Conservation (phyloP, 2,797 vertebrate genomes). For the Pseudochirops cupreus region DNA sequence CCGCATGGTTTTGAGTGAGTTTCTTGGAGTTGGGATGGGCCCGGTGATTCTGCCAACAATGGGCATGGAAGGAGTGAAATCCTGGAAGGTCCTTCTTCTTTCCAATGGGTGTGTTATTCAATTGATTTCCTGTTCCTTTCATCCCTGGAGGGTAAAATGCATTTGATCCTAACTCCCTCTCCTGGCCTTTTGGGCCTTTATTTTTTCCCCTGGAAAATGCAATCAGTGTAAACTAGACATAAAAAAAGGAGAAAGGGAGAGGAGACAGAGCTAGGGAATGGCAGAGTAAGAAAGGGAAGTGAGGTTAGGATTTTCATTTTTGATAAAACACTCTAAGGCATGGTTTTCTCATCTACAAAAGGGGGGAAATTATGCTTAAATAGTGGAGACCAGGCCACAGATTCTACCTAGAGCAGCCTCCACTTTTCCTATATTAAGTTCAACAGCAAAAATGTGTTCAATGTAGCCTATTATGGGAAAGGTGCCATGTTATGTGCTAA, state of each 20-base stretch:
- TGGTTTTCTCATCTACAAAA: not conserved
- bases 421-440: not conserved
- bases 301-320: not conserved
- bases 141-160: not conserved
- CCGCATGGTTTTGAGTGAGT: not conserved
- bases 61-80: not conserved
- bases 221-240: not conserved
- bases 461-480: not conserved
- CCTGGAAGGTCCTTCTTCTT: not conserved
- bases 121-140: not conserved
- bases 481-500: not conserved
- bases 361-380: not conserved
- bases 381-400: not conserved
- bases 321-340: not conserved
- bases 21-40: not conserved
- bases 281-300: not conserved
- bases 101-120: not conserved
- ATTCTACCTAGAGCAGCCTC: not conserved
- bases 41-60: rapidly evolving
- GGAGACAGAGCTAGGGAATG: not conserved
- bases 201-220: not conserved
- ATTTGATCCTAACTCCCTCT: not conserved
- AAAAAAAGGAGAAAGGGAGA: not conserved
- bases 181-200: not conserved
- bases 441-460: no score